Base-by-base conservation (phyloP, 1,140 invertebrate species). In the Ips nitidus region DNA sequence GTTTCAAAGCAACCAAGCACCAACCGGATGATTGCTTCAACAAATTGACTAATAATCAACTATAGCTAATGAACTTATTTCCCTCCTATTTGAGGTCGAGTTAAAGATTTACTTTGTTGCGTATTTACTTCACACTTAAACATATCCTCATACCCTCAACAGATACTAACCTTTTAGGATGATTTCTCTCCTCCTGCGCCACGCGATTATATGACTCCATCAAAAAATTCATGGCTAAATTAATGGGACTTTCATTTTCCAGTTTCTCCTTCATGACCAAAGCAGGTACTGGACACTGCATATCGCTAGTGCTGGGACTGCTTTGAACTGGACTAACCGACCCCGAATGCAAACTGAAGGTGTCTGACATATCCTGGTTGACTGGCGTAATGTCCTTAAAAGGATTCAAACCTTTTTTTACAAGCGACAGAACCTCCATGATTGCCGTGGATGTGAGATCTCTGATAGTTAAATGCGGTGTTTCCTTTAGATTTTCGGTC, bases 191-290 rank as follows among this genome's bases (percentile, higher is more conserved):
- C 75, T 91, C 89, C 1, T 86, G 73, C 50, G 85, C 85, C 4
- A 90, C 86, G 72, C 88, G 85, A n/a, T 85, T 84, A 77, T 90
- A 91, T 70, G 86, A 89, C 73, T 88, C 86, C 73, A 89, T 79
- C 66, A 87, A 80, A 78, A 90, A 91, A 56, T 90, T 80, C 72
- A 85, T 75, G 72, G 82, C 73, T 47, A 81, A 78, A 78, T 84
- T 79, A 63, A 82, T 77, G 1, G 81, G 78, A 55, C 79, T 78
- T 37, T 80, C 80, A 70, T 60, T 75, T 72, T 63, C 80, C 22
- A 72, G 64, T 5, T 60, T 68, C 75, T 58, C 82, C 79, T 76
- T 82, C 72, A 75, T 76, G 73, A 71, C 75, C 72, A 69, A 75
- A 59, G 41, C 75, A 66, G 66, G 77, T 70, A 74, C 80, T 64